Percentiles rank a stretch among this genome's conserved stretches.
These are phyloP conservation scores for Andricus quercusramuli DNA, from an alignment of 2,888 invertebrate genomes.

Conservation along the genomic window DNA sequence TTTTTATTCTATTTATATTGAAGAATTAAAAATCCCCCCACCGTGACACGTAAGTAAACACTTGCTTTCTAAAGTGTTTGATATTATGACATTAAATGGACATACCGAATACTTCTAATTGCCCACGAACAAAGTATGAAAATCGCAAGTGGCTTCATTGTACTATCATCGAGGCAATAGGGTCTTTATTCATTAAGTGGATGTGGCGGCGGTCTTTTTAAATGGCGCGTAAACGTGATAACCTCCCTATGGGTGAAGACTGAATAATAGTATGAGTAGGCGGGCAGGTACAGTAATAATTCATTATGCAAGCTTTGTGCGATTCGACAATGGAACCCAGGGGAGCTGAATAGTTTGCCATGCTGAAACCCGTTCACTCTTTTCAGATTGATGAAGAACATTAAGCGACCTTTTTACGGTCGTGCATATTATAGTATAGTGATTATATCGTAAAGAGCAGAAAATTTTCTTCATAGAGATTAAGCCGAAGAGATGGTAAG, in stretches of 20 bases:
- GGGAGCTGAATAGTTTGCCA: slow-evolving; percentile 44
- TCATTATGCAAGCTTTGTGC: slow-evolving; percentile 66
- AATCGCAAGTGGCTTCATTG: not conserved
- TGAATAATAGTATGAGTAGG: slow-evolving; percentile 26
- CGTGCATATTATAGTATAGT: slow-evolving; percentile 16
- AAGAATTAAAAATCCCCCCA: too few species aligned
- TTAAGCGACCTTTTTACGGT: slow-evolving; percentile 7
- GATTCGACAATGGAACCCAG: slow-evolving; percentile 61
- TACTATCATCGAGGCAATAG: not conserved
- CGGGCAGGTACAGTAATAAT: slow-evolving; percentile 60
- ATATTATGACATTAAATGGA: not conserved
- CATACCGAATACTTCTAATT: not conserved
- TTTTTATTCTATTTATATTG: too few species aligned
- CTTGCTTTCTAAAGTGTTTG: not conserved
- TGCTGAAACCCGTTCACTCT: slow-evolving; percentile 43
- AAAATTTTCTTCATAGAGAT: not conserved
- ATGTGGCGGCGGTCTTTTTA: slow-evolving; percentile 21
- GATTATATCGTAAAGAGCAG: not conserved
- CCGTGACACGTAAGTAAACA: not conserved
- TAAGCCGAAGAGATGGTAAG: not conserved
- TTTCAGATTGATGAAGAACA: slow-evolving; percentile 39
- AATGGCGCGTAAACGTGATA: slow-evolving; percentile 33
- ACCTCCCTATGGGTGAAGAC: not conserved
- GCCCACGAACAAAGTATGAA: not conserved
- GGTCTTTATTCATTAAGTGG: slow-evolving; percentile 9